Evolutionary conservation across 1,140 invertebrate species (phyloP).

Genomic region (Pseudoatta argentina): DNA sequence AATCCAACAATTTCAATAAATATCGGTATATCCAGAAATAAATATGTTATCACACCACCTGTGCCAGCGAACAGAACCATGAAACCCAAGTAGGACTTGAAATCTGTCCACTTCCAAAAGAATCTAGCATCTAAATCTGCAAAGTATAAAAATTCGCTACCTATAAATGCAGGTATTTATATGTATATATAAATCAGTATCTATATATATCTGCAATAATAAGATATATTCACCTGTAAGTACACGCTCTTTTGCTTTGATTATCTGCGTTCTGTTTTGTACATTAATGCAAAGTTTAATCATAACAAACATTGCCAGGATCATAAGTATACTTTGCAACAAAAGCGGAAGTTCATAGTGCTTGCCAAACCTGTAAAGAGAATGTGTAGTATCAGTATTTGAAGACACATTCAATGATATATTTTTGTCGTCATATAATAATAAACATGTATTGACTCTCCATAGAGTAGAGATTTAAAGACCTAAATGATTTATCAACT

Average conservation of each 20-base stretch:
- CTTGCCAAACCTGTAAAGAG: constrained; percentile 97
- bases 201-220: neutral
- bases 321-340: constrained; percentile 99
- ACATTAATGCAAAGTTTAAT: constrained; percentile 97
- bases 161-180: constrained; percentile 21
- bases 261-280: constrained; percentile 93
- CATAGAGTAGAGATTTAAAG: too few relatives aligned
- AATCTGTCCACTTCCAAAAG: constrained; percentile 99
- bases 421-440: neutral
- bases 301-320: constrained; percentile 97
- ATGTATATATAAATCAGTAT: neutral
- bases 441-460: neutral
- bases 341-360: constrained; percentile 97
- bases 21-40: constrained; percentile 92
- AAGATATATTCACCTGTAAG: constrained; percentile 92
- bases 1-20: constrained; percentile 97
- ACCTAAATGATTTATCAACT: too few relatives aligned
- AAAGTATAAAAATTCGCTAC: constrained; percentile 77
- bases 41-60: constrained; percentile 94
- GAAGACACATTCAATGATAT: neutral
- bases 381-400: neutral
- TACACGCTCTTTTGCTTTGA: constrained; percentile 91
- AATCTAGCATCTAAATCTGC: constrained; percentile 95
- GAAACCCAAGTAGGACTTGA: constrained; percentile 98
- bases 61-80: constrained; percentile 94